Percentiles rank a stretch among this genome's conserved stretches.
Conservation (phyloP, 2,797 vertebrate genomes). For the Tympanoctomys barrerae region DNA sequence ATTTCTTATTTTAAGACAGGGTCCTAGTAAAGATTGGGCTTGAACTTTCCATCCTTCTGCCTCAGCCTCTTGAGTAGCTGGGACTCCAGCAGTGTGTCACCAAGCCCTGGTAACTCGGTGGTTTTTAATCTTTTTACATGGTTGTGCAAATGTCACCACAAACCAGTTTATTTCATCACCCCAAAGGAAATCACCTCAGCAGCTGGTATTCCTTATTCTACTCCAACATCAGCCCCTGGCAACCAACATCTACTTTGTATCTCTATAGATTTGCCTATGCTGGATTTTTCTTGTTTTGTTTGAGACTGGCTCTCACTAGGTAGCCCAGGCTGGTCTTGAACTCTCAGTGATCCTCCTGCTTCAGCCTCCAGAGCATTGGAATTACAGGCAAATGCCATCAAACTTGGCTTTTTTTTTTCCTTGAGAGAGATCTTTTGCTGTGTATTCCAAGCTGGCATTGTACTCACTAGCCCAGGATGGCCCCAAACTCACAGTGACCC, state of each 20-base stretch:
- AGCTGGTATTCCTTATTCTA: neutral
- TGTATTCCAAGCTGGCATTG: neutral
- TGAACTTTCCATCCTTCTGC: neutral
- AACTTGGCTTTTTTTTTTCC: too few species aligned
- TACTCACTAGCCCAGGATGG: neutral
- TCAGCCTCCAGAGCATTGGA: neutral
- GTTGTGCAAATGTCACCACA: neutral
- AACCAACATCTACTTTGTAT: neutral
- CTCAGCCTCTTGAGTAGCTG: neutral
- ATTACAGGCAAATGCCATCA: neutral
- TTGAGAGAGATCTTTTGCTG: neutral
- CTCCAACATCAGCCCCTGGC: neutral
- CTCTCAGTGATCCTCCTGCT: neutral
- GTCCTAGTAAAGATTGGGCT: neutral
- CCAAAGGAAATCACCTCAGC: neutral
- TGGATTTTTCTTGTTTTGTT: neutral
- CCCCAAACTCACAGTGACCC: neutral
- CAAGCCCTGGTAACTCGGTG: neutral
- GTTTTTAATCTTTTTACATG: neutral
- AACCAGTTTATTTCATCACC: constrained; percentile 39
- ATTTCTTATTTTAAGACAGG: neutral
- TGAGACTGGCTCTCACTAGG: neutral
- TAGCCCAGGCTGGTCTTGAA: neutral
- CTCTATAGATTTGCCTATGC: neutral
- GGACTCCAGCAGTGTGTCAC: neutral